Evolutionary conservation across 2,113 vertebrate species (phyloP), one percentile per base, ranked within the genome.

Genomic region (Calyptomena viridis): DNA sequence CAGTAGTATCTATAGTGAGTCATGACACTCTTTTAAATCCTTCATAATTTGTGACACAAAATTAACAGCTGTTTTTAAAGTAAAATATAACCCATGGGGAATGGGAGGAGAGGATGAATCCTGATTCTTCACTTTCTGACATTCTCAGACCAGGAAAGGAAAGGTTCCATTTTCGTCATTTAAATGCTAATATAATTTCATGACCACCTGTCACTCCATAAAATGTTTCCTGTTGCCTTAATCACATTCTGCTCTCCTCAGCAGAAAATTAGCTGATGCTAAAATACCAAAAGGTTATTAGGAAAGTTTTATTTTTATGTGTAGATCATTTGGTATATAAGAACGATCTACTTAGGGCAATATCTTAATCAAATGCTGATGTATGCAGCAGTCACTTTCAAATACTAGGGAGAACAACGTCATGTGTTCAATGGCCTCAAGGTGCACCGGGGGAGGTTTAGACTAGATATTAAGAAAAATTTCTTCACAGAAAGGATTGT

Each of bases 101-200:
- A 87, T 59, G 68, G 95, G 56, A 95, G 28, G 74, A 87, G 81
- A 88, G 85, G 96, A 81, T 17, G 37, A 95, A 89, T 95, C 93
- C 87, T 93, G 80, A 92, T 55, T 88, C 94, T 97, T 97, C 8
- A 8, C 95, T 96, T 97, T 94, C 93, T 93, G 95, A 89, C 93
- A 96, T 97, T 68, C 87, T 93, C 95, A 92, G 96, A 31, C 95
- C 94, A 92, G 76, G 79, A 77, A 93, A 96, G 56, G 63, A 87
- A 95, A 91, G 96, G 92, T 95, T 98, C 94, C 77, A 62, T 92
- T 97, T 96, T 95, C 55, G 62, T 96, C 95, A 97, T 97, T 97
- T 97, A 97, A 97, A 98, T 97, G 97, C 96, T 97, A 95, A 97
- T 97, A 95, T 87, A 97, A 93, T 97, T 97, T 98, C 97, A 98